Percentiles rank a stretch among this genome's conserved stretches.
phyloP scores from a whole-genome alignment of 2,113 vertebrate species.

The Xiphophorus maculatus region DNA sequence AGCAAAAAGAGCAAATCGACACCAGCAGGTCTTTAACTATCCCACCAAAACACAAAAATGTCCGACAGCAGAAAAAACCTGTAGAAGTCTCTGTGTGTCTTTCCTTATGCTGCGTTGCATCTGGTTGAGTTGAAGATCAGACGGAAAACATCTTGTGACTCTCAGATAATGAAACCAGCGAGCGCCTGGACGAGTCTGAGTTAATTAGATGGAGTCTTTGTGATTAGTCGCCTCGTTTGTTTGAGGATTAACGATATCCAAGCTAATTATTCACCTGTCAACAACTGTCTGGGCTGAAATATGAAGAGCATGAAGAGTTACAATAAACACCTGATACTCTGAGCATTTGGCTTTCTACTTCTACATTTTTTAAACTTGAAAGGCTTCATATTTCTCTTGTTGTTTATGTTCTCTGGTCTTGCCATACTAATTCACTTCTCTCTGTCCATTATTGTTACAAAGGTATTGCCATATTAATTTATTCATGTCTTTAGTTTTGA shows the following conservation, averaged over 20 bases:
- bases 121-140: background rate
- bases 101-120: background rate
- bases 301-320: slow-evolving; percentile 30
- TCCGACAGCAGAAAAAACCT: background rate
- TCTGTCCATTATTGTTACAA: too few species aligned
- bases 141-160: slow-evolving; percentile 8
- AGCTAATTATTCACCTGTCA: slow-evolving; percentile 67
- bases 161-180: slow-evolving; percentile 18
- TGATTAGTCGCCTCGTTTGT: slow-evolving; percentile 47
- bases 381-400: background rate
- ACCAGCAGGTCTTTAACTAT: background rate
- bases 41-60: slow-evolving; percentile 21
- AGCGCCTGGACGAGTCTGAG: slow-evolving; percentile 27
- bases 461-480: too few species aligned
- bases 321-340: background rate
- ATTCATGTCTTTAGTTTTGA: too few species aligned
- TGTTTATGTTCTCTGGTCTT: background rate
- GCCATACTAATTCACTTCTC: background rate
- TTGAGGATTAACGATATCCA: slow-evolving; percentile 57
- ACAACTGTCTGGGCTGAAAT: slow-evolving; percentile 7
- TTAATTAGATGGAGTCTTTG: slow-evolving; percentile 48
- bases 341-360: background rate
- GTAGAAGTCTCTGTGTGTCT: background rate
- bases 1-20: slow-evolving; percentile 7
- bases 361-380: background rate